These are phyloP conservation scores for Rhinoraja longicauda DNA, from an alignment of 2,797 vertebrate genomes.

Conservation along the genomic window DNA sequence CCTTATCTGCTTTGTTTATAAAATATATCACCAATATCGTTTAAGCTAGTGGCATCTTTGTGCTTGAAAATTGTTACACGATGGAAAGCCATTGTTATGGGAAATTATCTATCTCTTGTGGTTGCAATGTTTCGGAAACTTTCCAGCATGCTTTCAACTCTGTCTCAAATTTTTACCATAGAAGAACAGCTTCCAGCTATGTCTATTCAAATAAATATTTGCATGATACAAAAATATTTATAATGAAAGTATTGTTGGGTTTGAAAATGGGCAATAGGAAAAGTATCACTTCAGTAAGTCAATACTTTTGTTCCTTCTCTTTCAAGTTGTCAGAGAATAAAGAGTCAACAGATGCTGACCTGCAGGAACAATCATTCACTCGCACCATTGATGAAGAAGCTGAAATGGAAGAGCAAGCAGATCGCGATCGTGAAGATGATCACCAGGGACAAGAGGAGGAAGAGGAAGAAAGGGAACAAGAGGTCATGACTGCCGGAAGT, in stretches of 20 bases:
- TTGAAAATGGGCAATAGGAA: background rate
- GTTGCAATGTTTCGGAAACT: background rate
- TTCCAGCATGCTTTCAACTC: background rate
- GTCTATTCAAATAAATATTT: background rate
- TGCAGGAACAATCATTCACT: constrained; percentile 86
- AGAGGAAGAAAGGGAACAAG: constrained; percentile 89
- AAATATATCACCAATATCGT: background rate
- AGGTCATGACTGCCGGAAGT: constrained; percentile 97
- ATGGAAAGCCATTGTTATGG: background rate
- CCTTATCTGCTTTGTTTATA: background rate
- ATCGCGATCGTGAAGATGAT: constrained; percentile 83
- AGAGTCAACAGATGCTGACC: constrained; percentile 81
- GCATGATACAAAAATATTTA: background rate
- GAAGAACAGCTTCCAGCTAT: background rate
- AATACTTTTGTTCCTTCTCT: background rate
- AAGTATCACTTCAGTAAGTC: background rate
- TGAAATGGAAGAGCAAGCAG: constrained; percentile 86
- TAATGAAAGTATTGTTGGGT: background rate
- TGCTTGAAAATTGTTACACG: background rate
- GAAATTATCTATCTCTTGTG: background rate
- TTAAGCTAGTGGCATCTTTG: background rate
- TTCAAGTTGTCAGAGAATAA: constrained; percentile 83
- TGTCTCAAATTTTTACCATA: background rate
- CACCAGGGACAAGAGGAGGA: constrained; percentile 90
- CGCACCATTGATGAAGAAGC: constrained; percentile 96